A percentile compares a stretch with the other conserved stretches of the same genome.
Evolutionary conservation across 1,140 invertebrate species (phyloP).

Genomic region (Lordiphosa mommai): DNA sequence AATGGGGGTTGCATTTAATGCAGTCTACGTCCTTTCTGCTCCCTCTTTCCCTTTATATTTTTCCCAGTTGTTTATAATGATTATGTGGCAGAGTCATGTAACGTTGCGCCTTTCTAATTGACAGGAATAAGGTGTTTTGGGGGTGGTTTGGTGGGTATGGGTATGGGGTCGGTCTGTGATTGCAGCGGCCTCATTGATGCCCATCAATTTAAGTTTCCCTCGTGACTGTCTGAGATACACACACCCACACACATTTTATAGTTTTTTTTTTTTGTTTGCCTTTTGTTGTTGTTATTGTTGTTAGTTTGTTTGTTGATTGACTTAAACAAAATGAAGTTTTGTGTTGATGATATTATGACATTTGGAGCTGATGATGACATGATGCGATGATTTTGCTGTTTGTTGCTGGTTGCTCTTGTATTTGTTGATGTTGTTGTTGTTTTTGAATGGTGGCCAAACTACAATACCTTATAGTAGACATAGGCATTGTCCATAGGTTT

Average conservation of each 20-base stretch:
- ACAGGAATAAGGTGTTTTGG: constrained; percentile 2
- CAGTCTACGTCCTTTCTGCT: neutral
- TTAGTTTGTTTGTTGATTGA: constrained; percentile 17
- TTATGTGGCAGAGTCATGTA: too few relatives aligned
- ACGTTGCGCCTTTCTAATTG: neutral
- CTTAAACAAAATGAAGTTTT: constrained; percentile 41
- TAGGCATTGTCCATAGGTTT: constrained; percentile 80
- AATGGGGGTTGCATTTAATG: neutral
- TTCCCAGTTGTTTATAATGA: neutral
- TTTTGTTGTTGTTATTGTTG: constrained; percentile 42
- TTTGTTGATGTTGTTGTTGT: constrained; percentile 26
- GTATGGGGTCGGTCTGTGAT: constrained; percentile 1
- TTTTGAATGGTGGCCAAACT: constrained; percentile 19
- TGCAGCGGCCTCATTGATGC: constrained; percentile 6
- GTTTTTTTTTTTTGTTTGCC: constrained; percentile 35
- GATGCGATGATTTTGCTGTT: constrained; percentile 9
- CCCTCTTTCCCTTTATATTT: neutral
- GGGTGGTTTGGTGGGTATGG: neutral
- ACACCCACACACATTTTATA: constrained; percentile 22
- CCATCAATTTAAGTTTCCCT: constrained; percentile 3
- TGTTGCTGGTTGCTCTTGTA: constrained; percentile 14
- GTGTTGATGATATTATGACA: constrained; percentile 33
- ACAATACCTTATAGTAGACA: constrained; percentile 79
- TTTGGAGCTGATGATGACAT: neutral
- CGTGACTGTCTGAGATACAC: constrained; percentile 2